Percentiles rank a stretch among this genome's conserved stretches.
phyloP scores from a whole-genome alignment of 30 jellyfish, hydroid and myxozoan species.

The Chironex yamaguchii region DNA sequence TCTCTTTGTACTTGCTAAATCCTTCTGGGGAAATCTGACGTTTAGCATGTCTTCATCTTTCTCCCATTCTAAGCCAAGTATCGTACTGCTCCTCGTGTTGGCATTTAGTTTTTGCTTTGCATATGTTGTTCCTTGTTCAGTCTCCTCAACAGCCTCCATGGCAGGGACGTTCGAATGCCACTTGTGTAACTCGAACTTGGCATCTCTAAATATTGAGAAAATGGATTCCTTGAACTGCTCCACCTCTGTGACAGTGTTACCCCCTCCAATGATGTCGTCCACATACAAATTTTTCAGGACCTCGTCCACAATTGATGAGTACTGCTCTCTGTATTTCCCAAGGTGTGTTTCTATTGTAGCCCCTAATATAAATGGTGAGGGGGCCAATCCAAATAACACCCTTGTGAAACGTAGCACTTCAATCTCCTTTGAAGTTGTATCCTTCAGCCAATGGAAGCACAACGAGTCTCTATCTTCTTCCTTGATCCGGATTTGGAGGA shows the following conservation, averaged over 20 bases:
- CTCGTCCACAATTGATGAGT: conserved; percentile 41
- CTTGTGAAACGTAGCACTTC: conserved; percentile 61
- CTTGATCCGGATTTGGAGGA: conserved; percentile 25
- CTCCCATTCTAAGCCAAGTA: conserved; percentile 56
- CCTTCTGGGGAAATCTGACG: conserved; percentile 3
- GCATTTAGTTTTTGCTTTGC: conserved; percentile 16
- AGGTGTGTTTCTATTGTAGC: conserved; percentile 65
- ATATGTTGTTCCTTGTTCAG: not conserved
- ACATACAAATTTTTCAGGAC: conserved; percentile 50
- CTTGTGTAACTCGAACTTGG: conserved; percentile 64
- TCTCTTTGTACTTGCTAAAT: conserved; percentile 30
- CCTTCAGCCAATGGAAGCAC: conserved; percentile 48
- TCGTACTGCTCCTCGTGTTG: not conserved
- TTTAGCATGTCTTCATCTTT: conserved; percentile 41
- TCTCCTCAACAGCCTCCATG: conserved; percentile 25
- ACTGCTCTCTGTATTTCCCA: conserved; percentile 20
- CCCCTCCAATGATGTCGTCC: conserved; percentile 65
- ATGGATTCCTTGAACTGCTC: conserved; percentile 5
- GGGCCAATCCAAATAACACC: conserved; percentile 72
- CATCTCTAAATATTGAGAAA: conserved; percentile 22
- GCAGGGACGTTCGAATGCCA: conserved; percentile 70
- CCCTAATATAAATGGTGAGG: conserved; percentile 68
- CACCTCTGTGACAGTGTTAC: conserved; percentile 4
- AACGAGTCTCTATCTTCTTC: conserved; percentile 64
- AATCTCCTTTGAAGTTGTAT: conserved; percentile 9